Conservation (phyloP, 2,113 vertebrate genomes). For the Ivindomyrus marchei region DNA sequence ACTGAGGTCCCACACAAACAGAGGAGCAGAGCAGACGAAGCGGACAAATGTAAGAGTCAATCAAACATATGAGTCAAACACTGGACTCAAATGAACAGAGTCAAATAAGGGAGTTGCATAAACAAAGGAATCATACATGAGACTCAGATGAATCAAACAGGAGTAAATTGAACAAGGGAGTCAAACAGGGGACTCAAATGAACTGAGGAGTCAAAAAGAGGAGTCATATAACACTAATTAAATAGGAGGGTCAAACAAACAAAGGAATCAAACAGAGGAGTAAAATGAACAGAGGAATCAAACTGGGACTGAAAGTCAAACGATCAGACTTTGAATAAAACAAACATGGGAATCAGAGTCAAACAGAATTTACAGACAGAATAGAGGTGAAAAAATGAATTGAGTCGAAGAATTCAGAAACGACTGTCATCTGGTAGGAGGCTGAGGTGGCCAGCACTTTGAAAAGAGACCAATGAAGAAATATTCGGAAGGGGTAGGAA, state of each 20-base stretch:
- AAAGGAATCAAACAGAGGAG: not conserved
- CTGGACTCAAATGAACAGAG: not conserved
- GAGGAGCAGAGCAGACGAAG: not conserved
- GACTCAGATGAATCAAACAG: not conserved
- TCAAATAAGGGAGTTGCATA: not conserved
- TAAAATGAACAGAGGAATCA: not conserved
- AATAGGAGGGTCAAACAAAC: not conserved
- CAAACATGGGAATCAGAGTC: not conserved
- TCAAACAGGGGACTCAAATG: not conserved
- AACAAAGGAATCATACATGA: not conserved
- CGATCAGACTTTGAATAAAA: not conserved
- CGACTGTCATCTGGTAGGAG: constrained; percentile 45
- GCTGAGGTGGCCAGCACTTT: constrained; percentile 37
- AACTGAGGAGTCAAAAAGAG: not conserved
- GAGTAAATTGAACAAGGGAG: not conserved
- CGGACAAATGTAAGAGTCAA: not conserved
- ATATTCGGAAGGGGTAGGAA: constrained; percentile 10
- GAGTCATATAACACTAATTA: not conserved
- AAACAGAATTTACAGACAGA: not conserved
- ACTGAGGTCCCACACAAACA: constrained; percentile 4
- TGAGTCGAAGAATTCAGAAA: not conserved
- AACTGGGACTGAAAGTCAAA: not conserved
- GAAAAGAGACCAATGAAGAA: constrained; percentile 50
- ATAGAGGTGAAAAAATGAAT: not conserved
- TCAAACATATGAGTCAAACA: not conserved